A percentile compares a stretch with the other conserved stretches of the same genome.
These are phyloP conservation scores for Pyrrhosoma nymphula DNA, from an alignment of 2,888 invertebrate species.

Conservation along the genomic window DNA sequence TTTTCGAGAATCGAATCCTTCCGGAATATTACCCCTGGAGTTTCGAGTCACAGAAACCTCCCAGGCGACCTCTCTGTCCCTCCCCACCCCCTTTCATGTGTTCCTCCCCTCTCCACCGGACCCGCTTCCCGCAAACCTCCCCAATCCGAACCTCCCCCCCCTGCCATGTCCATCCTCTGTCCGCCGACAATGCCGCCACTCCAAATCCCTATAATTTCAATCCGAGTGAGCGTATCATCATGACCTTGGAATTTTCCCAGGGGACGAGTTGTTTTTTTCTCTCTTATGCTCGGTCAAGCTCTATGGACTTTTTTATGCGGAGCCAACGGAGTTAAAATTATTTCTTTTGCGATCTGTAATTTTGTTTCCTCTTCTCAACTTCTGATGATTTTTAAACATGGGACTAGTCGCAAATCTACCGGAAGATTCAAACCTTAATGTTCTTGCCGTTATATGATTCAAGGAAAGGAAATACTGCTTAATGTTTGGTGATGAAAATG, in stretches of 20 bases:
- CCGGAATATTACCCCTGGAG: background rate
- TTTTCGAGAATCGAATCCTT: no score
- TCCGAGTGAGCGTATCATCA: background rate
- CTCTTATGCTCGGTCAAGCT: background rate
- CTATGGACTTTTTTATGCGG: background rate
- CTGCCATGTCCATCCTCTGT: no score
- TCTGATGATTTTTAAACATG: background rate
- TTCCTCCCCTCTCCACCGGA: background rate
- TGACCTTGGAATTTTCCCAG: constrained; percentile 20
- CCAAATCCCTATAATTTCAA: constrained; percentile 25
- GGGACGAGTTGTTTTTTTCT: background rate
- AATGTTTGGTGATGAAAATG: background rate
- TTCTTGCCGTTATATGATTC: background rate
- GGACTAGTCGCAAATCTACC: background rate
- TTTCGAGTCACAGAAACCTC: background rate
- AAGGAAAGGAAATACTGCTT: background rate
- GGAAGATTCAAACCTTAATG: background rate
- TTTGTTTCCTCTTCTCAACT: background rate
- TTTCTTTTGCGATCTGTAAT: background rate
- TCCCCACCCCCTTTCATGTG: no score
- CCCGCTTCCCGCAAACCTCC: background rate
- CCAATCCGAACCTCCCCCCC: background rate
- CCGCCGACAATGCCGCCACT: background rate
- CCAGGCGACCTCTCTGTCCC: no score
- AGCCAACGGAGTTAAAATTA: background rate